Conservation (phyloP, 2,113 vertebrate species). For the Puma concolor region DNA sequence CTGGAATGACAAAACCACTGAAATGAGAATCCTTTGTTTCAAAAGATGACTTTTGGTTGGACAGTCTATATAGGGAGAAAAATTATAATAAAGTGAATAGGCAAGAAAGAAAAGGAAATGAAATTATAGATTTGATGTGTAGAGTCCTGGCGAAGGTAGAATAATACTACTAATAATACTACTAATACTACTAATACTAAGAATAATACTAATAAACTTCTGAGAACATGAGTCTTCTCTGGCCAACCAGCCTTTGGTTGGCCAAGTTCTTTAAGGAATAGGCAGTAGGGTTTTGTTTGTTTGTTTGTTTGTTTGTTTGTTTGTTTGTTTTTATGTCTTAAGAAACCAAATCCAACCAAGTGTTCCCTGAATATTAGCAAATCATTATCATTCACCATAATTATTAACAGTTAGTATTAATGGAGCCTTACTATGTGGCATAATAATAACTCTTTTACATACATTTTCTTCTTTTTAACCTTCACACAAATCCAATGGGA, state of each 20-base stretch:
- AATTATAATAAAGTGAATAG: slow-evolving; percentile 24
- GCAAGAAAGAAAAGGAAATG: background rate
- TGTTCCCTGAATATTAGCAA: background rate
- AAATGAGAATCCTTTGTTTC: background rate
- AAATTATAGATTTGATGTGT: background rate
- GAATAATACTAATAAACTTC: background rate
- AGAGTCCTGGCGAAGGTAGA: background rate
- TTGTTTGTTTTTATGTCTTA: background rate
- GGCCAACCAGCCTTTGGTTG: background rate
- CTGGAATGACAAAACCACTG: background rate
- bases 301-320: background rate
- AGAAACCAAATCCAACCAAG: background rate
- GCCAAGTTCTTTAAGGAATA: background rate
- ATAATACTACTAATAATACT: background rate
- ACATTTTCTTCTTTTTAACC: background rate
- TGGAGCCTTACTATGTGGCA: background rate
- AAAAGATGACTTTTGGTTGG: background rate
- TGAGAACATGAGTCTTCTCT: background rate
- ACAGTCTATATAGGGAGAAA: background rate
- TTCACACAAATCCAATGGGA: background rate
- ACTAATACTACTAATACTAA: no score
- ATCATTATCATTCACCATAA: background rate
- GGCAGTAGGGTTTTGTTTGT: background rate
- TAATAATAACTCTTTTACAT: background rate
- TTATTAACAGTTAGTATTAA: background rate